These are phyloP conservation scores for Acrobasis consociella DNA, from an alignment of 2,888 invertebrate species.

Conservation along the genomic window DNA sequence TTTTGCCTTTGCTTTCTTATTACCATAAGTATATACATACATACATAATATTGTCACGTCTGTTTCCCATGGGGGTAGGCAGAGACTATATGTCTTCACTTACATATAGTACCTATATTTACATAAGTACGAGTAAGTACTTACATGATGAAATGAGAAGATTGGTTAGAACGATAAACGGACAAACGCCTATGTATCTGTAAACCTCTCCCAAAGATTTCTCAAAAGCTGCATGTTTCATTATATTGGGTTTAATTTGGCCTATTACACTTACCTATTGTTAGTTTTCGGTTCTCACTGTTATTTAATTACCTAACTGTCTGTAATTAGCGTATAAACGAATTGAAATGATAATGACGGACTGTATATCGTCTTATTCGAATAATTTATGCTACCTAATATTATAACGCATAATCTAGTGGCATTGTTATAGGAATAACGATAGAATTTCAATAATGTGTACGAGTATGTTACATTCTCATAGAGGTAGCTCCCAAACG, in stretches of 20 bases:
- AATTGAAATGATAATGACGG: conserved; percentile 71
- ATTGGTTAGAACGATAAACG: conserved; percentile 19
- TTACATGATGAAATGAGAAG: neutral
- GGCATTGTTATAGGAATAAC: conserved; percentile 40
- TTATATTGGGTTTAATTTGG: conserved; percentile 56
- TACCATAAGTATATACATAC: too few species aligned
- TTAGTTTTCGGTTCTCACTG: conserved; percentile 75
- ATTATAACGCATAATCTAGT: conserved; percentile 51
- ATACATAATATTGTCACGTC: too few species aligned
- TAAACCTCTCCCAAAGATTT: conserved; percentile 45
- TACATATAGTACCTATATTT: too few species aligned
- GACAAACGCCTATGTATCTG: conserved; percentile 47
- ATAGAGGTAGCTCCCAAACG: conserved; percentile 40
- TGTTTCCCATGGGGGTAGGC: too few species aligned
- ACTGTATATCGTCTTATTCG: conserved; percentile 53
- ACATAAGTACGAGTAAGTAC: too few species aligned
- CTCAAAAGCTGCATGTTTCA: conserved; percentile 49
- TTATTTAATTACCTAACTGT: conserved; percentile 72
- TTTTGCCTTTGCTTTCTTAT: too few species aligned
- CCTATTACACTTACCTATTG: conserved; percentile 64
- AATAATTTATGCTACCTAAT: conserved; percentile 62
- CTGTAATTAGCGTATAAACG: conserved; percentile 72
- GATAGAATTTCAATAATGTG: conserved; percentile 12
- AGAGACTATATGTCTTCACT: too few species aligned
- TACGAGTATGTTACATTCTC: conserved; percentile 42